These are phyloP conservation scores for Junonia oenone DNA, from an alignment of 2,888 invertebrate species.

Conservation along the genomic window DNA sequence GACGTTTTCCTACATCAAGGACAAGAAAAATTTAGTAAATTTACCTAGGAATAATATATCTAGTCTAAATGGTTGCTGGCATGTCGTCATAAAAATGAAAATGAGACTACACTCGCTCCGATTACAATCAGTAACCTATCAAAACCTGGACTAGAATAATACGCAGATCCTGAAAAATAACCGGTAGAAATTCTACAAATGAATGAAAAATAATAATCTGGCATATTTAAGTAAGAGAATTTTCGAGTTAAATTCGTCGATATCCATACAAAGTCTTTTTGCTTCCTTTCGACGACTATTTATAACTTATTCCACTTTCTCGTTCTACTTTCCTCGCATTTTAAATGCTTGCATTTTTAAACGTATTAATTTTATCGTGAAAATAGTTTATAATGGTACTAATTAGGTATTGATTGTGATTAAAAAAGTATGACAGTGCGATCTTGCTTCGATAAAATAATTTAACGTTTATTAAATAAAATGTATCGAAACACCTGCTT, in stretches of 20 bases:
- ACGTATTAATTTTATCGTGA: background rate
- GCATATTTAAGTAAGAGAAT: background rate
- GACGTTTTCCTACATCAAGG: too few species aligned
- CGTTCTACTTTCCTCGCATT: conserved; percentile 19
- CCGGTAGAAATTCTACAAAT: too few species aligned
- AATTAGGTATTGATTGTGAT: conserved; percentile 2
- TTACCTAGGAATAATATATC: too few species aligned
- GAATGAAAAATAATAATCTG: background rate
- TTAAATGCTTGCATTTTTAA: conserved; percentile 5
- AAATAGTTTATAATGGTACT: background rate
- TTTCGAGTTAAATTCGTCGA: conserved; percentile 3
- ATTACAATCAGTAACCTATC: too few species aligned
- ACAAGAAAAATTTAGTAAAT: too few species aligned
- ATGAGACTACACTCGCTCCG: too few species aligned
- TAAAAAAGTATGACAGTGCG: background rate
- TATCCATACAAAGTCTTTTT: conserved; percentile 12
- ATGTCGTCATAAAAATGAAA: too few species aligned
- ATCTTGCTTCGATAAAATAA: background rate
- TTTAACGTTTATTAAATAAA: conserved; percentile 9
- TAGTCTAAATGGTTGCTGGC: too few species aligned
- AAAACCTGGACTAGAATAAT: too few species aligned
- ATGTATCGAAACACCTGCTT: conserved; percentile 1
- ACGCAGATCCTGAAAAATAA: too few species aligned
- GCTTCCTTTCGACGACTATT: conserved; percentile 20
- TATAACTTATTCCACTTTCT: conserved; percentile 21